phyloP scores from a whole-genome alignment of 2,888 invertebrate species.

The Drosophila maculinotata region DNA sequence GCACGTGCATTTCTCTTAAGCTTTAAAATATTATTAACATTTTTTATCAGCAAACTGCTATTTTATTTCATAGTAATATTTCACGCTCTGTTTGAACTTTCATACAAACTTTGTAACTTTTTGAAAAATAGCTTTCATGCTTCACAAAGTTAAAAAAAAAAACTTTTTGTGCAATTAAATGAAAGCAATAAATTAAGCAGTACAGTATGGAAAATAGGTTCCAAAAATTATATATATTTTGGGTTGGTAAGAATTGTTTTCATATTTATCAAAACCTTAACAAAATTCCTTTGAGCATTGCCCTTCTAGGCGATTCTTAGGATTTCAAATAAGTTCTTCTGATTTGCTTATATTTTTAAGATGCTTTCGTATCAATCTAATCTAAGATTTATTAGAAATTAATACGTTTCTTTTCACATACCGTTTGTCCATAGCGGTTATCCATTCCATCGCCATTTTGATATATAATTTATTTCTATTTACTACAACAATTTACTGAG shows the following conservation, averaged over 20 bases:
- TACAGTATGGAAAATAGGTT: neutral
- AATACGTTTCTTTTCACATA: slow-evolving; percentile 62
- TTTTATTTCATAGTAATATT: slow-evolving; percentile 23
- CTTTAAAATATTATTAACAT: slow-evolving; percentile 25
- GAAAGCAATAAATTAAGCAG: slow-evolving; percentile 1
- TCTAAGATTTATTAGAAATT: neutral
- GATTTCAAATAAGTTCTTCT: no score
- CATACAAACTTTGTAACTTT: slow-evolving; percentile 30
- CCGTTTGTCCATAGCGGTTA: slow-evolving; percentile 87
- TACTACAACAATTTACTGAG: neutral
- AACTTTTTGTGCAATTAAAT: slow-evolving; percentile 19
- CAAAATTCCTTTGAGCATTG: no score
- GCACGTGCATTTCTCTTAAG: slow-evolving; percentile 14
- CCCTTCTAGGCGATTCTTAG: no score
- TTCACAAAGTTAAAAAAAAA: slow-evolving; percentile 20
- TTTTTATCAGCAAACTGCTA: slow-evolving; percentile 8
- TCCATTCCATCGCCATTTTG: slow-evolving; percentile 86
- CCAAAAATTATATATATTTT: neutral
- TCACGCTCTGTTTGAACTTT: slow-evolving; percentile 27
- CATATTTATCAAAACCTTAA: no score
- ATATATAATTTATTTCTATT: slow-evolving; percentile 6
- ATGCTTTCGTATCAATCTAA: no score
- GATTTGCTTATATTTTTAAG: no score
- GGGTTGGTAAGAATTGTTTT: no score
- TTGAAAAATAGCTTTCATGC: slow-evolving; percentile 28